Conservation (phyloP, 2,113 vertebrate genomes). For the Coturnix japonica region DNA sequence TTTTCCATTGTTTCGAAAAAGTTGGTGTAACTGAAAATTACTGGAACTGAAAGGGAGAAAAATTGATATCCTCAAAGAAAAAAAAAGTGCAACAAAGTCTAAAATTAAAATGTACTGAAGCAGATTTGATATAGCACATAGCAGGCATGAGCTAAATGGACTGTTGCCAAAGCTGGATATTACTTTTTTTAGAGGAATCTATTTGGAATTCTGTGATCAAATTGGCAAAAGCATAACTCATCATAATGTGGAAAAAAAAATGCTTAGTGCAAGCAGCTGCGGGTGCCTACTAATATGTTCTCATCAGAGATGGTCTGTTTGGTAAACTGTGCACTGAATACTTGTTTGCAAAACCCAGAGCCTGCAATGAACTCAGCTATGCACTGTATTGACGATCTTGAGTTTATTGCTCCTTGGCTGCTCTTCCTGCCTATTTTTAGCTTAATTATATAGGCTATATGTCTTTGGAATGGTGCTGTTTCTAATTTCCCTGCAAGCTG, state of each 20-base stretch:
- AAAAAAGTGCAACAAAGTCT: neutral
- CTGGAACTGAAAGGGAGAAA: neutral
- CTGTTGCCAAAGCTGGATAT: neutral
- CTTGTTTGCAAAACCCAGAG: neutral
- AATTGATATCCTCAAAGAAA: neutral
- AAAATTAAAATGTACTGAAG: constrained; percentile 32
- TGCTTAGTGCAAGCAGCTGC: neutral
- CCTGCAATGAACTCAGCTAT: neutral
- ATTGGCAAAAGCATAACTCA: neutral
- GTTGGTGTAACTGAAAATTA: neutral
- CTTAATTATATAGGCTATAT: neutral
- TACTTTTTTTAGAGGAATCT: neutral
- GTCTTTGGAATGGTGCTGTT: neutral
- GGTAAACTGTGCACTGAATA: neutral
- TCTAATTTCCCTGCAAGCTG: neutral
- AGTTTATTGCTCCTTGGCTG: neutral
- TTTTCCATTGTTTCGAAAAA: neutral
- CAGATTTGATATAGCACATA: neutral
- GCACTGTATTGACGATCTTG: neutral
- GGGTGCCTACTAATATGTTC: neutral
- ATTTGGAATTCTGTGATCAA: neutral
- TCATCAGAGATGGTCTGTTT: neutral
- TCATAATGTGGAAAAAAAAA: neutral
- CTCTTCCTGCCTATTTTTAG: neutral
- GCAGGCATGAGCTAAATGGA: neutral